phyloP scores from a whole-genome alignment of 2,888 invertebrate species.

The Thereva unica region DNA sequence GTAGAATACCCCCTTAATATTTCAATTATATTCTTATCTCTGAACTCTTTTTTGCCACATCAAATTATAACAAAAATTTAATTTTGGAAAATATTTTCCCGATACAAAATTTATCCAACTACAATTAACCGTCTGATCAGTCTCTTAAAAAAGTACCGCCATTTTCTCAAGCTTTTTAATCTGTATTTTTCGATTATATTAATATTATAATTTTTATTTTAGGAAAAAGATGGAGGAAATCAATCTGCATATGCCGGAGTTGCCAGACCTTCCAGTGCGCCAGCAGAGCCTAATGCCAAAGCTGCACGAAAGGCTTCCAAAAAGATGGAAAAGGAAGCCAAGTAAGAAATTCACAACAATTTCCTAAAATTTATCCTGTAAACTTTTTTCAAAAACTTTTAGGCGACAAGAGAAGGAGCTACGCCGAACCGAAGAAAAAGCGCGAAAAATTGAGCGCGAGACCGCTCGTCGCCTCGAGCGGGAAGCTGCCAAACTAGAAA shows the following conservation, averaged over 20 bases:
- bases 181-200: too few relatives aligned
- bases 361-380: neutral
- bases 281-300: constrained; percentile 56
- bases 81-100: too few relatives aligned
- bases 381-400: neutral
- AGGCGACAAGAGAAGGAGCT: constrained; percentile 57
- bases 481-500: constrained; percentile 57
- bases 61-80: too few relatives aligned
- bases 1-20: too few relatives aligned
- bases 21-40: too few relatives aligned
- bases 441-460: constrained; percentile 56
- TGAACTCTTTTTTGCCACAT: too few relatives aligned
- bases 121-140: too few relatives aligned
- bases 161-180: too few relatives aligned
- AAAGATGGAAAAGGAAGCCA: constrained; percentile 57
- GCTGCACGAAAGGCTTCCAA: constrained; percentile 56
- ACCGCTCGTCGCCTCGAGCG: constrained; percentile 56
- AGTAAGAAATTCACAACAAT: constrained; percentile 44
- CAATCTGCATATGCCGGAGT: constrained; percentile 47
- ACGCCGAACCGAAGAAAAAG: constrained; percentile 56
- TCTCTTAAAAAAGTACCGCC: too few relatives aligned
- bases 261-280: constrained; percentile 55
- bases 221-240: constrained; percentile 56
- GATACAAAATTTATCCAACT: too few relatives aligned
- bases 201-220: constrained; percentile 47